Base-by-base conservation (phyloP, 2,797 vertebrate species). In the Myotis pilosus region DNA sequence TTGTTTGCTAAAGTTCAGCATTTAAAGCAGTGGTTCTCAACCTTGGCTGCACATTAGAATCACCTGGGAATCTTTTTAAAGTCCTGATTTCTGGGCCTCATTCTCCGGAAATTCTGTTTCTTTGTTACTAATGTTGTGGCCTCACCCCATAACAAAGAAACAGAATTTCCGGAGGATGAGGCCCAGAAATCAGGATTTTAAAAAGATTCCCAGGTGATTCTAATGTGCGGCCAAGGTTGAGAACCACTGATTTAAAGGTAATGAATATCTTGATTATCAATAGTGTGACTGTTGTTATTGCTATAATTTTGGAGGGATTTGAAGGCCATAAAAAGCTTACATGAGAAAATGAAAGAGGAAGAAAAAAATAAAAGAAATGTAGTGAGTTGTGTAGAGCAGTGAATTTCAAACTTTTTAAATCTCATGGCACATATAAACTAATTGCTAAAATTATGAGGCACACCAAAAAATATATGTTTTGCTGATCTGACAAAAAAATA, bases 281-380 rank as follows among this genome's bases (percentile, higher is more conserved):
- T 87, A 79, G 20, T 84, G 44, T 53, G 62, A 74, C 88, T 25
- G 20, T 87, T 90, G 28, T 41, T 92, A 93, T 94, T 95, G 74
- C 69, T 88, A 53, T 72, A 76, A 41, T 89, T 66, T 94, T 94
- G 92, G 85, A 87, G 36, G 78, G 55, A 91, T 80, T 80, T 86
- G 74, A 83, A 87, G 69, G n/a, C 87, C 62, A 76, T 80, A 41
- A 92, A 75, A 86, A 91, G 25, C 13, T 60, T 86, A 33, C 8
- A 19, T 84, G 71, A 76, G 68, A 97, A 94, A 86, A 92, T 55
- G 47, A 20, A 72, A 81, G 74, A 76, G 68, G 13, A 95, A 81
- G 66, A 69, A 66, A 93, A 93, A 64, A 44, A 86, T 93, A 89
- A 92, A 30, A 96, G 94, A 97, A 97, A 94, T 81, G 85, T 4